Evolutionary conservation across 1,140 invertebrate species (phyloP).

Genomic region (Oreohelix idahoensis): DNA sequence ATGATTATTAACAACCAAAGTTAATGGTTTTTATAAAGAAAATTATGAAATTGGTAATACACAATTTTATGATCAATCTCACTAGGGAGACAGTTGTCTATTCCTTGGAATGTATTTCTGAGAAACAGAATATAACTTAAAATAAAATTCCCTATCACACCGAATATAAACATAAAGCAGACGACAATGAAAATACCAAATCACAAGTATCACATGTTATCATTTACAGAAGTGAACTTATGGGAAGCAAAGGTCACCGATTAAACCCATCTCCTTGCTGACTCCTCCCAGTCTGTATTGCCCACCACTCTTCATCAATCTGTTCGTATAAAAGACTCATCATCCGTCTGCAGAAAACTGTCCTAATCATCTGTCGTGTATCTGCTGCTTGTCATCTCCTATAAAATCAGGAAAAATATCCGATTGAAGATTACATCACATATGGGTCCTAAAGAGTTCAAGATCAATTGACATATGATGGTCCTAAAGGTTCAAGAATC

Average conservation of each 20-base stretch:
- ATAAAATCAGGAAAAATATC: conserved; percentile 30
- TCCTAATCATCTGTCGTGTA: conserved; percentile 74
- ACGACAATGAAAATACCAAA: background rate
- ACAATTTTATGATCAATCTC: too few relatives aligned
- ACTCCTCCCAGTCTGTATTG: conserved; percentile 80
- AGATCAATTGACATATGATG: too few relatives aligned
- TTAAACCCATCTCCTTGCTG: conserved; percentile 81
- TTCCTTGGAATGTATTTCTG: too few relatives aligned
- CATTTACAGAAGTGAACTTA: background rate
- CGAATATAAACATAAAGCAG: background rate
- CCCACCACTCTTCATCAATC: conserved; percentile 78
- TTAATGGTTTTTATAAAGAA: too few relatives aligned
- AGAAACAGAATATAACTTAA: background rate
- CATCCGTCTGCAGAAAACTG: conserved; percentile 72
- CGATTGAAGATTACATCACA: too few relatives aligned
- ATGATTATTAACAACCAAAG: too few relatives aligned
- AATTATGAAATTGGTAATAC: too few relatives aligned
- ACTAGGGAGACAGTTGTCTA: too few relatives aligned
- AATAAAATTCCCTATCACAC: background rate
- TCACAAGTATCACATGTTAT: background rate
- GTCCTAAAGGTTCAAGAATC: too few relatives aligned
- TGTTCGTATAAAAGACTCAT: conserved; percentile 72
- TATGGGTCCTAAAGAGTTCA: too few relatives aligned
- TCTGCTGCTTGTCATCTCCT: conserved; percentile 70
- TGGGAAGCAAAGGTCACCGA: conserved; percentile 67